Evolutionary conservation across 1,140 invertebrate genomes (phyloP), one percentile per base, ranked within the genome.

Genomic region (Leptopilina clavipes): DNA sequence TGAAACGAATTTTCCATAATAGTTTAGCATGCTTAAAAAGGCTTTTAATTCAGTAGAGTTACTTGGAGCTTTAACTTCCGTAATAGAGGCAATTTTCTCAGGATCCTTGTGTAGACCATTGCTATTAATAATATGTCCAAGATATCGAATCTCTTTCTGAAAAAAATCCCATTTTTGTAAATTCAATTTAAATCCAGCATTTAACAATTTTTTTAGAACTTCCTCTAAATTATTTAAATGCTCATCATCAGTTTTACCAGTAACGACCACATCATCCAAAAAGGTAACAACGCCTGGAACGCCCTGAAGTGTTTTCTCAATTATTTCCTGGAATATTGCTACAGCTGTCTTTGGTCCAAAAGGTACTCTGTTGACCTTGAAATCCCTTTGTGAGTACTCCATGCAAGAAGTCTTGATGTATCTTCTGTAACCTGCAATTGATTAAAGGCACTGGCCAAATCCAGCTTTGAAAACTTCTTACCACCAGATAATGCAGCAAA

Each of bases 21-120:
- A 70, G 10, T 22, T 70, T 31, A 86, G 77, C 72, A 90, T 81
- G 3, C 89, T 88, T 2, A 91, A 70, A 76, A 91, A 89, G n/a
- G 79, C 73, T 70, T 83, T 78, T 0, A 91, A 22, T 73, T 87
- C 78, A 40, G 82, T 86, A n/a, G n/a, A n/a, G n/a, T n/a, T n/a
- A n/a, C n/a, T n/a, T n/a, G n/a, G n/a, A n/a, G n/a, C n/a, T n/a
- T n/a, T n/a, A n/a, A n/a, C n/a, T n/a, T n/a, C n/a, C n/a, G n/a
- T n/a, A n/a, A n/a, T n/a, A n/a, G n/a, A n/a, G n/a, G n/a, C n/a
- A n/a, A n/a, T n/a, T n/a, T n/a, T n/a, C n/a, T n/a, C n/a, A n/a
- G n/a, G n/a, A n/a, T n/a, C n/a, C n/a, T n/a, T n/a, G n/a, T n/a
- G n/a, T n/a, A n/a, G n/a, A n/a, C n/a, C n/a, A n/a, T n/a, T n/a